Conservation (phyloP, 1,140 invertebrate species). For the Drosophila serrata region DNA sequence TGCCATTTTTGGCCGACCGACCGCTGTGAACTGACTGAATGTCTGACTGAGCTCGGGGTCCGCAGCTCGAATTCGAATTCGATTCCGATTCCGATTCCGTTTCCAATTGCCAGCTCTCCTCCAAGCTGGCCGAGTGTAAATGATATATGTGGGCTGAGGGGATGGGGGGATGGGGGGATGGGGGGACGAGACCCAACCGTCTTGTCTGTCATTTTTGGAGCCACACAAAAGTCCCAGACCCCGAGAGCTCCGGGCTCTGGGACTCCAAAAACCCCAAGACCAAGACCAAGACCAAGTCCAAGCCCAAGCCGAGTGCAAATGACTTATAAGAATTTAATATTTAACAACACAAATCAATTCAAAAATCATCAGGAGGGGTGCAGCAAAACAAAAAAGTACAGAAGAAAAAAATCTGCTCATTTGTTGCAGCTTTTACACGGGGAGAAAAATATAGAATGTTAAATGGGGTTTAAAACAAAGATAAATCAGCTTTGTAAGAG, state of each 20-base stretch:
- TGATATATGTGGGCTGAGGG: constrained; percentile 72
- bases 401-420: constrained; percentile 68
- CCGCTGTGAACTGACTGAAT: constrained; percentile 67
- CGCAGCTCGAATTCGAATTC: constrained; percentile 47
- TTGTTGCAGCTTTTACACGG: constrained; percentile 60
- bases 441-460: neutral
- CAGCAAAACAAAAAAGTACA: constrained; percentile 14
- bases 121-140: constrained; percentile 67
- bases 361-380: constrained; percentile 76
- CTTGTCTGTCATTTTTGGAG: constrained; percentile 81
- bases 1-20: constrained; percentile 78
- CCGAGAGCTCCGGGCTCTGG: constrained; percentile 32
- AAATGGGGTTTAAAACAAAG: no score
- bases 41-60: constrained; percentile 47
- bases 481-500: no score
- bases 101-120: constrained; percentile 49
- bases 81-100: constrained; percentile 54
- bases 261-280: constrained; percentile 2
- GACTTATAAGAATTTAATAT: constrained; percentile 85
- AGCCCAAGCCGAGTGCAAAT: constrained; percentile 72
- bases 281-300: neutral
- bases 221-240: constrained; percentile 51
- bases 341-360: constrained; percentile 85
- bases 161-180: neutral
- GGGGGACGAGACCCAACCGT: constrained; percentile 18